Percentiles rank a stretch among this genome's conserved stretches.
These are phyloP conservation scores for Phylloscopus trochilus DNA, from an alignment of 2,113 vertebrate species.

Conservation along the genomic window DNA sequence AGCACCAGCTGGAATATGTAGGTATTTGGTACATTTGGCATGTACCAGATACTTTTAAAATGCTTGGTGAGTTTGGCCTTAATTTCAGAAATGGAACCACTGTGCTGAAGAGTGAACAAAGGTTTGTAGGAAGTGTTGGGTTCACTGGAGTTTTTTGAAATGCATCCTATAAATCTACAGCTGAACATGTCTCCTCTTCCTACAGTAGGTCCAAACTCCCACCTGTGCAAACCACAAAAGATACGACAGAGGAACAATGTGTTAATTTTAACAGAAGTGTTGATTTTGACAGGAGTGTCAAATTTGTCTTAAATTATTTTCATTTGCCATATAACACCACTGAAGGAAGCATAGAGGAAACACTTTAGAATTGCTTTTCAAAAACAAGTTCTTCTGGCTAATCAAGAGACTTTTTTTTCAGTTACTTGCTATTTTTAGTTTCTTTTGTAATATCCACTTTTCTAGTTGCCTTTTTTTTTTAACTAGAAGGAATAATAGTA, in stretches of 20 bases:
- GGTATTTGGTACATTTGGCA: neutral
- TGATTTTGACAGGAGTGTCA: constrained; percentile 23
- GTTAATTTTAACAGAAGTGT: constrained; percentile 19
- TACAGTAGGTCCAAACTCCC: neutral
- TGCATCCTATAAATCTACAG: neutral
- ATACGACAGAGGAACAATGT: neutral
- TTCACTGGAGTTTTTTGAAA: neutral
- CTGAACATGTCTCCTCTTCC: neutral
- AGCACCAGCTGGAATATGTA: no score
- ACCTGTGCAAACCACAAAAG: neutral
- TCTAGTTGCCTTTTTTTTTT: neutral
- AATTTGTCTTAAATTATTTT: neutral
- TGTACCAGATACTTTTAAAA: neutral
- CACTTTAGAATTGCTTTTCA: neutral
- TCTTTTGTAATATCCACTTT: neutral
- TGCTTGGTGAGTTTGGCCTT: neutral
- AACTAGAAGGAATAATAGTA: neutral
- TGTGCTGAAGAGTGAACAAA: neutral
- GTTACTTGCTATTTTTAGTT: neutral
- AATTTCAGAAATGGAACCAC: neutral
- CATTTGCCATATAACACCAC: neutral
- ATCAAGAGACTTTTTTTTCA: neutral
- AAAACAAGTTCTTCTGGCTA: neutral
- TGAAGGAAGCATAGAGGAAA: neutral
- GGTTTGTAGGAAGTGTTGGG: neutral